Evolutionary conservation across 2,888 invertebrate species (phyloP).

Genomic region (Zygothrica quintamaculata): DNA sequence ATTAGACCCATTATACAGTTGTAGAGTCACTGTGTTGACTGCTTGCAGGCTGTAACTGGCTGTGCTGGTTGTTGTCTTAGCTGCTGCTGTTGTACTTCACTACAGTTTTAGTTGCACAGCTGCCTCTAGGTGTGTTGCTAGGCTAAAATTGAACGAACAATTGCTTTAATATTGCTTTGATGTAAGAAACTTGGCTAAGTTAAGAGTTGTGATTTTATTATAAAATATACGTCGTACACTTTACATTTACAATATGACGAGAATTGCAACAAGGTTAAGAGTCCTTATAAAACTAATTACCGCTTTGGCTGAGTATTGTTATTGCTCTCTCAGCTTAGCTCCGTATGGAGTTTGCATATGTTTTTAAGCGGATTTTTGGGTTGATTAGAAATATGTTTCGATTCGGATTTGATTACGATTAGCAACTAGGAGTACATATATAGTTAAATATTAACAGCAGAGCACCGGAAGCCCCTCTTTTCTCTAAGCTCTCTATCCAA

Average conservation of each 20-base stretch:
- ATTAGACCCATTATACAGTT: too few relatives aligned
- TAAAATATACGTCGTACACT: slow-evolving; percentile 63
- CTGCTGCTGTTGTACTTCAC: too few relatives aligned
- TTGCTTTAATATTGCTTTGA: not conserved
- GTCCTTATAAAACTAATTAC: slow-evolving; percentile 37
- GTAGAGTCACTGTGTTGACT: too few relatives aligned
- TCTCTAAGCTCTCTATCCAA: not conserved
- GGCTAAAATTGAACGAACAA: not conserved
- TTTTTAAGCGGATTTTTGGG: slow-evolving; percentile 30
- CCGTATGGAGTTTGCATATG: slow-evolving; percentile 20
- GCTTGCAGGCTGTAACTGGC: too few relatives aligned
- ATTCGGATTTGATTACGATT: slow-evolving; percentile 52
- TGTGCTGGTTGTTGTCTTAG: too few relatives aligned
- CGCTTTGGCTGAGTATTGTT: slow-evolving; percentile 4
- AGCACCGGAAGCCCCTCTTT: slow-evolving; percentile 37
- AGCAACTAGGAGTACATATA: slow-evolving; percentile 42
- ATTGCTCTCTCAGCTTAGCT: slow-evolving; percentile 1
- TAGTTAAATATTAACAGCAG: slow-evolving; percentile 56
- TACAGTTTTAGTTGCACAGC: too few relatives aligned
- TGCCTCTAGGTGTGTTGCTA: too few relatives aligned
- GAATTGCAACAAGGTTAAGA: slow-evolving; percentile 76
- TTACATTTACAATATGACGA: slow-evolving; percentile 76
- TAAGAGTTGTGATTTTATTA: slow-evolving; percentile 70
- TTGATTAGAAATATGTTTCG: slow-evolving; percentile 60
- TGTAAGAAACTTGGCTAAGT: slow-evolving; percentile 39